These are phyloP conservation scores for Sterrhoptilus dennistouni DNA, from an alignment of 2,113 vertebrate genomes.

Conservation along the genomic window DNA sequence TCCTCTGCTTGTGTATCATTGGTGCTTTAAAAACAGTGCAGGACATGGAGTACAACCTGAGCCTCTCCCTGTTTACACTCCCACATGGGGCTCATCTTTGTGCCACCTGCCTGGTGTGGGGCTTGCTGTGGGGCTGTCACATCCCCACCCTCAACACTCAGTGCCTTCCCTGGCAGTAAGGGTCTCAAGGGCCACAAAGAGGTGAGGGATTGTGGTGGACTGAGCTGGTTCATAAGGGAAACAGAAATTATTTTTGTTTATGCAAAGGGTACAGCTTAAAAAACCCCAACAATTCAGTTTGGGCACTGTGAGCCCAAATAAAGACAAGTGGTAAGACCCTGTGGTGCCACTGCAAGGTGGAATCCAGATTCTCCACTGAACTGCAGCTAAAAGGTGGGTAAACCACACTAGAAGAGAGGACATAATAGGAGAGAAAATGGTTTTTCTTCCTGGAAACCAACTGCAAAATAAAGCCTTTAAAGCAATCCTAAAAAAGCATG, in stretches of 20 bases:
- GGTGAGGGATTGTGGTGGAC: accelerated
- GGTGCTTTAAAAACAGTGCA: background rate
- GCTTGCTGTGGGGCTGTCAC: background rate
- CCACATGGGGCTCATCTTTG: accelerated
- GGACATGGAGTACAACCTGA: accelerated
- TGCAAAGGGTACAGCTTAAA: background rate
- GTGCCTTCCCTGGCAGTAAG: background rate
- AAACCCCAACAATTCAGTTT: background rate
- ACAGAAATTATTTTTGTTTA: background rate
- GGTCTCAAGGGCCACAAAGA: background rate
- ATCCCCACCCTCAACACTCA: background rate
- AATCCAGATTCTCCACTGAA: background rate
- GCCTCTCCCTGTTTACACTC: background rate
- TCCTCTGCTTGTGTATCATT: background rate
- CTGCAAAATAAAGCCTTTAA: background rate
- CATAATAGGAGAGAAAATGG: background rate
- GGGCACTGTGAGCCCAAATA: background rate
- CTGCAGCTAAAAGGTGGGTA: background rate
- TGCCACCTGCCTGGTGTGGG: accelerated
- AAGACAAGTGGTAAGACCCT: background rate
- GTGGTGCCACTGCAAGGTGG: too few species aligned
- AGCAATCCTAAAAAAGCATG: background rate
- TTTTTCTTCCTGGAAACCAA: background rate
- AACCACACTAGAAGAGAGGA: background rate
- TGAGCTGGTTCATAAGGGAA: background rate